Evolutionary conservation across 2,113 vertebrate genomes (phyloP).

Genomic region (Phyllopteryx taeniolatus): DNA sequence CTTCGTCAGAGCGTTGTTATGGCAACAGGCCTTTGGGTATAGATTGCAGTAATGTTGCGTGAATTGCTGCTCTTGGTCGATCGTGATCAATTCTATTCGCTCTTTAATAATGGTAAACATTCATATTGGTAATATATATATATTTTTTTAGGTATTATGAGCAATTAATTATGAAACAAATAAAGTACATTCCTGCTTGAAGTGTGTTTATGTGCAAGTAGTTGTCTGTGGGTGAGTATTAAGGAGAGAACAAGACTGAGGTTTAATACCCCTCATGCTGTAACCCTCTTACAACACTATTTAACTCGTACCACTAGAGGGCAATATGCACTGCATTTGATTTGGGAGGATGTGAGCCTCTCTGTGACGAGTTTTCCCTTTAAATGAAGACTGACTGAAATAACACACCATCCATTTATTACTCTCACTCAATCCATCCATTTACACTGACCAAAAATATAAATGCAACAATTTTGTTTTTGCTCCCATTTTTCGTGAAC

Average conservation of each 20-base stretch:
- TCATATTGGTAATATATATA: not conserved
- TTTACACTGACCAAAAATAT: not conserved
- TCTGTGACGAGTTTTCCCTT: not conserved
- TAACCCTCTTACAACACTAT: not conserved
- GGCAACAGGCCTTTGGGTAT: conserved; percentile 37
- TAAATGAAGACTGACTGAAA: not conserved
- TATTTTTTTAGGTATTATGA: not conserved
- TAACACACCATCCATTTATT: conserved; percentile 57
- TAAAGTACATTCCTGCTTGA: not conserved
- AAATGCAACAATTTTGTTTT: no score
- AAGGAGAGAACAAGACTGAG: not conserved
- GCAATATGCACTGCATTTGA: not conserved
- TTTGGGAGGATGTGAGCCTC: not conserved
- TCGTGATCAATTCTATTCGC: conserved; percentile 15
- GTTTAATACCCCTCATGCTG: not conserved
- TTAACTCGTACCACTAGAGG: not conserved
- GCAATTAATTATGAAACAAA: not conserved
- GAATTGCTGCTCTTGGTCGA: conserved; percentile 19
- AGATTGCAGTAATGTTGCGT: conserved; percentile 33
- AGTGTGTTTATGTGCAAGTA: conserved; percentile 20
- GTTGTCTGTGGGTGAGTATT: conserved; percentile 18
- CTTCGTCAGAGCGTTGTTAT: conserved; percentile 60
- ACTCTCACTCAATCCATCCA: conserved; percentile 16
- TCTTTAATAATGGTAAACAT: not conserved
- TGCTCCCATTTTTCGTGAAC: no score